Base-by-base conservation (phyloP, 2,797 vertebrate species). In the Fringilla coelebs region DNA sequence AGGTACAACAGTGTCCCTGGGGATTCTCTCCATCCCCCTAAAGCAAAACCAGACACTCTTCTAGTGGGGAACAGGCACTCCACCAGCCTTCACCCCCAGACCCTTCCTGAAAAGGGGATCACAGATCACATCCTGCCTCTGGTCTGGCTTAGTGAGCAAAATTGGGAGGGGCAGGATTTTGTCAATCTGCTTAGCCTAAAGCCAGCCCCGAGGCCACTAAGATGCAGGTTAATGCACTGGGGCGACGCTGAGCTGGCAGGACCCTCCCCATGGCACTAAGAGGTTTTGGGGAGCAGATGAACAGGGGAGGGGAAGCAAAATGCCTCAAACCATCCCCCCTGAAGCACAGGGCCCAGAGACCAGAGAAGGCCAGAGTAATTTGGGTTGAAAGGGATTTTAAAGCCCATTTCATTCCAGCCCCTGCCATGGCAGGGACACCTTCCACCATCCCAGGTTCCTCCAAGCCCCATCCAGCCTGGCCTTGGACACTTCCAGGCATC, bases 171-270 rank as follows among this genome's bases (percentile, higher is more conserved):
- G 71, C 29, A 29, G 72, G 85, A 74, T 77, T 89, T 70, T 80
- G 66, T 76, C 89, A 36, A 66, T 73, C 72, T 85, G 43, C 79
- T 91, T 62, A 66, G 70, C 28, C 43, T 26, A 34, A 88, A 90
- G 38, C 72, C 36, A 25, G 29, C 41, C 12, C 28, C 0, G 6
- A 29, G n/a, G 60, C 43, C n/a, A 48, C n/a, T 17, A 3, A 51
- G 70, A 63, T 6, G 48, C 38, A 73, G 88, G 72, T 28, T 75
- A 40, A 79, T 5, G 76, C 88, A 24, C 25, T 0, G 38, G 38
- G 41, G 36, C 1, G 3, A 36, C 0, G 0, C 2, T 24, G 6
- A 57, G 79, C 66, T 66, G 86, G 31, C 41, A 36, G 79, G 55
- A 68, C 13, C 65, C 70, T 63, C 54, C 45, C 1, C 5, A 7